Conservation (phyloP, 2,113 vertebrate species). For the Shinisaurus crocodilurus region DNA sequence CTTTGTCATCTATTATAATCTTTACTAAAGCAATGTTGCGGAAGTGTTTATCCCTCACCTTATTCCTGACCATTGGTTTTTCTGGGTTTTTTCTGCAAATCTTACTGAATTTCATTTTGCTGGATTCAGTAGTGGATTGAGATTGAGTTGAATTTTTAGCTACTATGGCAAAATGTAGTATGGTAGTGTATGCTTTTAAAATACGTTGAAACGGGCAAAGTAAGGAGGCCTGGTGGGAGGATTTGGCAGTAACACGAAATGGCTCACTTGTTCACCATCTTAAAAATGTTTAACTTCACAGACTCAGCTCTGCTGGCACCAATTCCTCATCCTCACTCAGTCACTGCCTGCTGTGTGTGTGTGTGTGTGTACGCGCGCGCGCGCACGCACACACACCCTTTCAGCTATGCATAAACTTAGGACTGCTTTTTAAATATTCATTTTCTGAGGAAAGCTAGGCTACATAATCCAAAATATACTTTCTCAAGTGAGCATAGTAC, state of each 20-base stretch:
- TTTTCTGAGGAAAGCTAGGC: background rate
- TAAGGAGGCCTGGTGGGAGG: background rate
- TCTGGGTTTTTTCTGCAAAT: background rate
- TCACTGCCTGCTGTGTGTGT: background rate
- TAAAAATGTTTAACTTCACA: background rate
- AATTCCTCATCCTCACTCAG: background rate
- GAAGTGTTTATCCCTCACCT: background rate
- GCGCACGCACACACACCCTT: no score
- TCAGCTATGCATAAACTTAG: no score
- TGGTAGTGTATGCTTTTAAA: background rate
- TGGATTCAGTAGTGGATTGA: background rate
- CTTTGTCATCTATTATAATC: background rate
- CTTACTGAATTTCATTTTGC: background rate
- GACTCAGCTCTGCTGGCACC: background rate
- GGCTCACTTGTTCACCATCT: background rate
- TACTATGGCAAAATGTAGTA: background rate
- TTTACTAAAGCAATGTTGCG: background rate
- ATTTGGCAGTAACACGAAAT: background rate
- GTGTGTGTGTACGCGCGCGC: no score
- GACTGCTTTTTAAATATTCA: no score
- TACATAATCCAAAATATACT: background rate
- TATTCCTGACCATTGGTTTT: background rate
- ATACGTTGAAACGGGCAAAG: background rate
- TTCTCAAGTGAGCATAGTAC: background rate
- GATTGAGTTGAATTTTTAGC: background rate